Percentiles rank a stretch among this genome's conserved stretches.
Evolutionary conservation across 2,113 vertebrate genomes (phyloP).

Genomic region (Xiphorhynchus elegans): DNA sequence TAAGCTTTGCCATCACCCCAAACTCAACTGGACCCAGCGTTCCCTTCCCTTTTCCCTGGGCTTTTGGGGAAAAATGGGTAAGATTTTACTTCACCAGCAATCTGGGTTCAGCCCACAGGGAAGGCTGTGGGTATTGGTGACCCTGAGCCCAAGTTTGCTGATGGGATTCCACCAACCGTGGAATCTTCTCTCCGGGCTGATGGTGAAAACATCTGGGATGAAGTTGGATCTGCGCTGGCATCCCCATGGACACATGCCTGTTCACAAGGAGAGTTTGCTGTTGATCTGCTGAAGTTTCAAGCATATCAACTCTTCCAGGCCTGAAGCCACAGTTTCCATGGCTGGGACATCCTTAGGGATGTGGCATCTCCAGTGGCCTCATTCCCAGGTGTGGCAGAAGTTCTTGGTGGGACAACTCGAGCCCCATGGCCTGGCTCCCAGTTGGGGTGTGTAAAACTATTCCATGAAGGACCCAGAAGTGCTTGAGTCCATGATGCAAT

Average conservation of each 20-base stretch:
- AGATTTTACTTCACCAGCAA: background rate
- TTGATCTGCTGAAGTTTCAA: rapidly evolving
- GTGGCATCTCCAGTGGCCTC: background rate
- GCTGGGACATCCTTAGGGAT: background rate
- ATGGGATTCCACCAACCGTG: rapidly evolving
- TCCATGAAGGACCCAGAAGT: rapidly evolving
- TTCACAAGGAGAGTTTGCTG: background rate
- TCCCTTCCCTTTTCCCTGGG: background rate
- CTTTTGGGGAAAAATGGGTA: rapidly evolving
- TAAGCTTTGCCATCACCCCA: background rate
- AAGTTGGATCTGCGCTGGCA: background rate
- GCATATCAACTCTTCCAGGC: background rate
- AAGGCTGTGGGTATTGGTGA: rapidly evolving
- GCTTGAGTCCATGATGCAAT: rapidly evolving
- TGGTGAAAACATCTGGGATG: background rate
- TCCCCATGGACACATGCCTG: background rate
- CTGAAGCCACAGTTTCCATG: background rate
- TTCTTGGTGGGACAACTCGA: rapidly evolving
- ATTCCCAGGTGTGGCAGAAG: rapidly evolving
- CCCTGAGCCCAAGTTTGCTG: background rate
- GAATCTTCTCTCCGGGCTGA: background rate
- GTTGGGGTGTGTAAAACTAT: rapidly evolving
- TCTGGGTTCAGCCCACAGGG: rapidly evolving
- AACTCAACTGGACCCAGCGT: too few relatives aligned
- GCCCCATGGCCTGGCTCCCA: background rate